Evolutionary conservation across 2,113 vertebrate genomes (phyloP), one percentile per base, ranked within the genome.

Genomic region (Fulica atra): DNA sequence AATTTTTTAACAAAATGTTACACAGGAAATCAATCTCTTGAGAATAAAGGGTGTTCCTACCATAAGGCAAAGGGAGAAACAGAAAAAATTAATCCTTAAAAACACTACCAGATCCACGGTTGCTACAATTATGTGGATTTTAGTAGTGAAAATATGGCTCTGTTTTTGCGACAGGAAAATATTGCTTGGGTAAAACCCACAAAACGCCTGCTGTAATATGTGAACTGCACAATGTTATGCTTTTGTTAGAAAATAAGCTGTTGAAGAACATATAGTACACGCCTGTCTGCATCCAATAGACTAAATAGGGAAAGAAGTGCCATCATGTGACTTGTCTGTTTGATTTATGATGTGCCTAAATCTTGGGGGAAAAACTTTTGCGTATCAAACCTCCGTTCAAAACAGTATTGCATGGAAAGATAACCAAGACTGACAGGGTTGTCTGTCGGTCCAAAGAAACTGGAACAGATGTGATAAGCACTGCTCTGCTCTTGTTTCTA

Each of bases 281-380:
- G 8, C 65, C 57, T 94, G 42, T 92, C 82, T 84, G 82, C 35
- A 14, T 94, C 79, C 91, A 90, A 36, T 44, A 95, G 95, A 89
- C 89, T 93, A 94, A 69, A 89, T 7, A 95, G 61, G 81, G 51
- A 96, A 94, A 93, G 81, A 96, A 95, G 78, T 76, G 81, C 86
- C 85, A 89, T 93, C 92, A 66, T 48, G 84, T 94, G 93, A 95
- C 93, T 93, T 96, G 92, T 96, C 97, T 95, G 53, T 73, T 71
- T 97, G 97, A 98, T 97, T 98, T 97, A 97, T 95, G 93, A 95
- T 88, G 89, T 78, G 71, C 85, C 89, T 89, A 93, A 94, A 94
- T 95, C 94, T 97, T 94, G 76, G 86, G 69, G 78, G 73, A 60
- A 77, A 93, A 85, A 78, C 38, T 96, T 92, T 31, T 86, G 69